Evolutionary conservation across 1,140 invertebrate genomes (phyloP), one percentile per base, ranked within the genome.

Genomic region (Cydia strobilella): DNA sequence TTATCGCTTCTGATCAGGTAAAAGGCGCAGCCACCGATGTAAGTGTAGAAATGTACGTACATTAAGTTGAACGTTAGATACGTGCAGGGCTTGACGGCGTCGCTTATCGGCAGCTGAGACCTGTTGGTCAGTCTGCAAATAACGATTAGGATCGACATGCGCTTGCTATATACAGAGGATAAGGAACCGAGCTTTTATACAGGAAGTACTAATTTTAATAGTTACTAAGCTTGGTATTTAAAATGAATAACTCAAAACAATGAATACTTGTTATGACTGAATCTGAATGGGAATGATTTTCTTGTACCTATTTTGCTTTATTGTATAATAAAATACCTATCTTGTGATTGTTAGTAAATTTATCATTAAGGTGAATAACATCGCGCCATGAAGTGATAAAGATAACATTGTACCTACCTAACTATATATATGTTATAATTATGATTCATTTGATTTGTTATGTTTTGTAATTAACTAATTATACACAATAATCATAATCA

Each of bases 1-100:
- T 78, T 84, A 84, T 84, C 80, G 76, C 72, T 76, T 76, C 80
- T 82, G 79, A 80, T 76, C 75, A 63, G 45, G 62, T 76, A 74
- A 72, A 77, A 74, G 79, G 74, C 78, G 48, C 71, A 71, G 73
- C 74, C 76, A 76, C 71, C 78, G 80, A 80, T 79, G 66, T 76
- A 77, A 77, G 76, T 77, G 75, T 77, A 79, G 80, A 76, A 79
- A 83, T 83, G 73, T 73, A 76, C 63, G n/a, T 73, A 77, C 65
- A 10, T 77, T 77, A 74, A 77, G 65, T 63, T 42, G 71, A 74
- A 31, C 59, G 76, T 77, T 80, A 80, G 79, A 82, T 79, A 76
- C 75, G 77, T 77, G 75, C 74, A 79, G 75, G 75, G 65, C 63
- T 20, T 59, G 76, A 76, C 73, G 76, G 77, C 72, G 74, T 74